These are phyloP conservation scores for Meteorus sp. DNA, from an alignment of 1,140 invertebrate genomes.

Conservation along the genomic window DNA sequence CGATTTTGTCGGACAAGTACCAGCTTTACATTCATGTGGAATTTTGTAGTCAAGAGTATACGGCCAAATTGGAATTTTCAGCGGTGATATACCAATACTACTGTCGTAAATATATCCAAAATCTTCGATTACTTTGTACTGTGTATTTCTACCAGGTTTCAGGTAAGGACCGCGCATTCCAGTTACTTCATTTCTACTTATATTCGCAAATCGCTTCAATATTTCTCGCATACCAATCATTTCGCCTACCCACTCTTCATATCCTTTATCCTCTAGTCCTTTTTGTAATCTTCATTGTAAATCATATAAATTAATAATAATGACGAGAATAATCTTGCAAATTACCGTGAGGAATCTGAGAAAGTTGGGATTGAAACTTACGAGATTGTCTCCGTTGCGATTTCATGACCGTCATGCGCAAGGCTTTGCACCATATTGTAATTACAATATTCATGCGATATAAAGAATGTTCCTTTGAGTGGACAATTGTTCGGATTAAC, in stretches of 20 bases:
- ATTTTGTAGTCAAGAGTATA: conserved; percentile 92
- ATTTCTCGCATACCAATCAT: conserved; percentile 93
- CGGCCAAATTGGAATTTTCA: conserved; percentile 86
- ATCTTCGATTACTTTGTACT: conserved; percentile 89
- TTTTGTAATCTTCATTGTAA: conserved; percentile 63
- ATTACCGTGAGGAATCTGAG: too few relatives aligned
- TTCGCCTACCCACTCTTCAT: conserved; percentile 90
- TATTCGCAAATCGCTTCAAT: conserved; percentile 78
- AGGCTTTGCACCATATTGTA: conserved; percentile 90
- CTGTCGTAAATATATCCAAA: conserved; percentile 92
- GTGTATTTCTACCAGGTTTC: conserved; percentile 87
- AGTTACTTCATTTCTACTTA: conserved; percentile 79
- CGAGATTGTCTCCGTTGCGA: conserved; percentile 88
- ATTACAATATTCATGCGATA: conserved; percentile 93
- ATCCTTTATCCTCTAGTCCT: conserved; percentile 83
- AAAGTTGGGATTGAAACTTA: too few relatives aligned
- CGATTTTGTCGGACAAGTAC: conserved; percentile 86
- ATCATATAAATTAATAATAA: conserved; percentile 16
- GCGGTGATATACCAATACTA: conserved; percentile 83
- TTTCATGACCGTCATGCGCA: conserved; percentile 88
- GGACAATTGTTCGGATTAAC: conserved; percentile 89
- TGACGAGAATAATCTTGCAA: too few relatives aligned
- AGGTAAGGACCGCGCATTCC: conserved; percentile 89
- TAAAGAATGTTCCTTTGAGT: conserved; percentile 90
- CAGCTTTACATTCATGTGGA: conserved; percentile 88